Evolutionary conservation across 2,797 vertebrate genomes (phyloP), one percentile per base, ranked within the genome.

Genomic region (Amblyraja radiata): DNA sequence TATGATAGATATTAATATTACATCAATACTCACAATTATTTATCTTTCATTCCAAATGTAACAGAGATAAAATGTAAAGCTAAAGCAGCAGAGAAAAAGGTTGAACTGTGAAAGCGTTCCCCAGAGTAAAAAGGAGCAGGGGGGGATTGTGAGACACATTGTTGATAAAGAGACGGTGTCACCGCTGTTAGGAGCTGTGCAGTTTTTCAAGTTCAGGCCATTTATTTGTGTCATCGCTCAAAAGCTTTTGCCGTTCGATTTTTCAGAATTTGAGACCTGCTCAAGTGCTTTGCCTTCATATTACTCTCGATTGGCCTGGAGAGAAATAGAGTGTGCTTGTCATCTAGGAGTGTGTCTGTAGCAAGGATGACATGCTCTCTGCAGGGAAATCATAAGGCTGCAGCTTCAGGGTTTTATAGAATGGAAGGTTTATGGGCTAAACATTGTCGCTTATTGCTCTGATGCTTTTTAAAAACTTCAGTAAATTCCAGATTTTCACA

Each of bases 161-260:
- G 28, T 88, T 88, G 28, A 28, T 32, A 63, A 88, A 32, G 58
- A 86, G 58, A 63, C 28, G 65, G 28, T 86, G 28, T 86, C 58
- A 65, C 28, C 32, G 54, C 11, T 61, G 25, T 13, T 25, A n/a
- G 83, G 83, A 84, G 25, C 83, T 63, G 58, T 32, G 1, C 16
- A 86, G 58, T 63, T 86, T 86, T 14, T 63, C 58, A 65, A 65
- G 83, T 86, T 32, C 58, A 65, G 58, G 83, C n/a, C 83, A 88
- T 32, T 88, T 88, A 32, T 13, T 65, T 28, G 28, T 84, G 54
- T 63, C 83, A 65, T 88, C 32, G 58, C 8, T 61, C 83, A 88
- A 65, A 32, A 32, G 58, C 58, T n/a, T 58, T 23, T 28, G 54
- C 28, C 63, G 58, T 88, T 88, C 61, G 58, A 63, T 88, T 63